Conservation (phyloP, 2,888 invertebrate genomes). For the Actias luna region DNA sequence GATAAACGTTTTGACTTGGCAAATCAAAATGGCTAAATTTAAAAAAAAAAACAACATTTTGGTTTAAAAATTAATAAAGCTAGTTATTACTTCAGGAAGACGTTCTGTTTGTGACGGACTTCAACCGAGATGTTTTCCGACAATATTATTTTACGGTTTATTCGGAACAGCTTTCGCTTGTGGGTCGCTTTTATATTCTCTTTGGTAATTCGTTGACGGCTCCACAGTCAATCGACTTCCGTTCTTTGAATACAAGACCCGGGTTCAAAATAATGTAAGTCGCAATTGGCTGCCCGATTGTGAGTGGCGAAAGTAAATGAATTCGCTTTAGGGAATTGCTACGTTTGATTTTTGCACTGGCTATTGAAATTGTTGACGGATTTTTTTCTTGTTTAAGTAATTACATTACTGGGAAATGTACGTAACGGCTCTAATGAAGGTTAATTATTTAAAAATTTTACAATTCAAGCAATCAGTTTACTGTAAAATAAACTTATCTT, state of each 20-base stretch:
- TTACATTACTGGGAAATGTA: background rate
- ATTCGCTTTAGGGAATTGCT: background rate
- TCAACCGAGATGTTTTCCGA: constrained; percentile 27
- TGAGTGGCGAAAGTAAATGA: constrained; percentile 8
- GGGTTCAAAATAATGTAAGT: constrained; percentile 28
- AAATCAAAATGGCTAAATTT: too few species aligned
- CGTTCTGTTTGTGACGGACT: constrained; percentile 29
- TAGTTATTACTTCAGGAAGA: too few species aligned
- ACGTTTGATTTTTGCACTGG: constrained; percentile 28
- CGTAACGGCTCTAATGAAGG: too few species aligned
- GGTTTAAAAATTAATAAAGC: constrained; percentile 32
- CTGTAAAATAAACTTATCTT: too few species aligned
- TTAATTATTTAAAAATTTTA: too few species aligned
- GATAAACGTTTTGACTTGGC: too few species aligned
- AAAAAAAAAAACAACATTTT: constrained; percentile 12
- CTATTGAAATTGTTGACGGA: constrained; percentile 18
- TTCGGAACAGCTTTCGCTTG: constrained; percentile 48
- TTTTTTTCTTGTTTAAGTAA: background rate
- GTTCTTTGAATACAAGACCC: constrained; percentile 24
- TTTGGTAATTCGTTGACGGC: constrained; percentile 46
- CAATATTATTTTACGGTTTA: constrained; percentile 51
- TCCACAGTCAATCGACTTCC: constrained; percentile 34
- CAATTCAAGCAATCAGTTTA: too few species aligned
- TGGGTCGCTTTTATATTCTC: constrained; percentile 44
- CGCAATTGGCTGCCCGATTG: constrained; percentile 27